Conservation (phyloP, 2,797 vertebrate species). For the Sandelia bainsii region DNA sequence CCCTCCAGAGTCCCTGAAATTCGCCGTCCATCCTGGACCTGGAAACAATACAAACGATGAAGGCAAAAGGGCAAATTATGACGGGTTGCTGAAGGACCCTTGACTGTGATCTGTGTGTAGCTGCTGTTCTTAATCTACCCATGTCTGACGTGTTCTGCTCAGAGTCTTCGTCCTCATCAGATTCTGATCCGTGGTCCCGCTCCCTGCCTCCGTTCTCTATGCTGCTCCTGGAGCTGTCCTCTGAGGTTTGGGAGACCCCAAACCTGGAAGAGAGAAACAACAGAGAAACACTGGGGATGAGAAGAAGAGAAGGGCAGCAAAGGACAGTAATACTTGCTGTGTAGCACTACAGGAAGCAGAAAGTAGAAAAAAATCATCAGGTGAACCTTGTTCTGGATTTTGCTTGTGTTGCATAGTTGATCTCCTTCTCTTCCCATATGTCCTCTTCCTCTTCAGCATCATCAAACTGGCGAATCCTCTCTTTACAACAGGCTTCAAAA, state of each 20-base stretch:
- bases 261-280: conserved; percentile 81
- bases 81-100: too few relatives aligned
- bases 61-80: background rate
- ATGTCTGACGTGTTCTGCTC: conserved; percentile 62
- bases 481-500: conserved; percentile 96
- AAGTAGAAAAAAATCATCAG: background rate
- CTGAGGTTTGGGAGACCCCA: conserved; percentile 87
- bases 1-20: conserved; percentile 85
- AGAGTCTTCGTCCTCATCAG: conserved; percentile 82
- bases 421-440: conserved; percentile 96
- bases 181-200: conserved; percentile 80
- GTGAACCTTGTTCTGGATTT: conserved; percentile 92
- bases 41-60: background rate
- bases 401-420: conserved; percentile 90
- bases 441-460: conserved; percentile 95
- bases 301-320: background rate
- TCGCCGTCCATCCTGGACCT: conserved; percentile 88
- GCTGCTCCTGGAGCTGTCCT: conserved; percentile 84
- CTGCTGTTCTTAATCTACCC: conserved; percentile 19
- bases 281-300: background rate
- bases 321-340: background rate
- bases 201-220: conserved; percentile 86
- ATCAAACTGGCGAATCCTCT: conserved; percentile 95
- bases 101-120: background rate
- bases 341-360: background rate